Percentiles rank a stretch among this genome's conserved stretches.
Evolutionary conservation across 2,797 vertebrate species (phyloP).

Genomic region (Sebastes minor): DNA sequence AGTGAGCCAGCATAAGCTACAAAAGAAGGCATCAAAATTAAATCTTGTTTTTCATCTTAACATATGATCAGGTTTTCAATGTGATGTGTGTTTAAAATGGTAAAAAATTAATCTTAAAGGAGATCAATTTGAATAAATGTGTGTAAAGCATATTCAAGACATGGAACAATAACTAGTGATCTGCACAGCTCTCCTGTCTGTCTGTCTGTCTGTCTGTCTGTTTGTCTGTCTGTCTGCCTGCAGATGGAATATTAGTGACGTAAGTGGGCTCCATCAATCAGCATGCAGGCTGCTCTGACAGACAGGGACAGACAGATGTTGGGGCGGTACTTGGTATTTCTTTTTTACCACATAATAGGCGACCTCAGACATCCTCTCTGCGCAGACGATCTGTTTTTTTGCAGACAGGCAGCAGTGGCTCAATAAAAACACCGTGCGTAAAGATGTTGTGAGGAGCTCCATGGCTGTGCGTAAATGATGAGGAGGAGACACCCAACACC

Average conservation of each 20-base stretch:
- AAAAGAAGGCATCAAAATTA: neutral
- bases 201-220: neutral
- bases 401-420: slow-evolving; percentile 48
- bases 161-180: neutral
- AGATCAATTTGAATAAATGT: neutral
- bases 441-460: slow-evolving; percentile 43
- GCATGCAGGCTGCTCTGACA: slow-evolving; percentile 62
- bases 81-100: neutral
- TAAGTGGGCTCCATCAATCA: slow-evolving; percentile 77
- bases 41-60: neutral
- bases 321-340: slow-evolving; percentile 79
- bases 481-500: neutral
- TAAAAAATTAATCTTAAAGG: neutral
- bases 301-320: slow-evolving; percentile 78
- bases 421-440: slow-evolving; percentile 53
- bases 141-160: neutral
- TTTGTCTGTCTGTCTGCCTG: slow-evolving; percentile 41
- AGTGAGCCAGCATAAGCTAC: neutral
- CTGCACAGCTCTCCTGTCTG: slow-evolving; percentile 15
- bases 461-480: slow-evolving; percentile 28
- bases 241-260: slow-evolving; percentile 77
- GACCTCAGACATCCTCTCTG: slow-evolving; percentile 62
- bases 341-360: slow-evolving; percentile 70
- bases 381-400: slow-evolving; percentile 57
- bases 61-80: neutral